A percentile compares a stretch with the other conserved stretches of the same genome.
Conservation (phyloP, 2,888 invertebrate species). For the Anoncus sp. region DNA sequence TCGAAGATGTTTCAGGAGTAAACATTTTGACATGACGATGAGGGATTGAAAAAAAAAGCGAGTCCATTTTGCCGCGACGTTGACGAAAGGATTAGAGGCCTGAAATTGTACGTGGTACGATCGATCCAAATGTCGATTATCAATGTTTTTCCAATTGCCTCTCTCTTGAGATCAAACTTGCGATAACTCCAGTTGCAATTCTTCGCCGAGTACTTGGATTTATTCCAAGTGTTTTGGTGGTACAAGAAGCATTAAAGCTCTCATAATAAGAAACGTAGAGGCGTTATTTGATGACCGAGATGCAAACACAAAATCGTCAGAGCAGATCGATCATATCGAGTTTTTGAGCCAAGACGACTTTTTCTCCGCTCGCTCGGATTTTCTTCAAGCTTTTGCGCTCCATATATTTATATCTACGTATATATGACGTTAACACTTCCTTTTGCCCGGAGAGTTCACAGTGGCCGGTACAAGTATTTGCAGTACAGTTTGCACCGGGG, state of each 20-base stretch:
- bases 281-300: slow-evolving; percentile 23
- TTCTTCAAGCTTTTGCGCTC: not conserved
- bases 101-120: too few species aligned
- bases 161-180: slow-evolving; percentile 15
- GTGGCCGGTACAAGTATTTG: slow-evolving; percentile 18
- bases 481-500: slow-evolving; percentile 3
- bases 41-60: too few species aligned
- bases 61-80: too few species aligned
- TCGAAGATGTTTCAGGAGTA: too few species aligned
- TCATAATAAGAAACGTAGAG: too few species aligned
- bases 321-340: slow-evolving; percentile 40
- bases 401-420: not conserved
- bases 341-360: slow-evolving; percentile 3
- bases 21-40: too few species aligned
- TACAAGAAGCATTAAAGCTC: not conserved
- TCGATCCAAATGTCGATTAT: too few species aligned
- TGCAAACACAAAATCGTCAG: slow-evolving; percentile 36
- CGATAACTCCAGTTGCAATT: slow-evolving; percentile 27
- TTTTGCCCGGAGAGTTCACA: slow-evolving; percentile 10
- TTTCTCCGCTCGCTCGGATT: slow-evolving; percentile 4
- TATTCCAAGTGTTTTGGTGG: slow-evolving; percentile 36
- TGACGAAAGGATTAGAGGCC: too few species aligned
- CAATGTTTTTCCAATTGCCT: slow-evolving; percentile 32
- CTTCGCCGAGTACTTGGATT: slow-evolving; percentile 40
- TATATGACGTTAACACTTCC: slow-evolving; percentile 13